Evolutionary conservation across 2,113 vertebrate species (phyloP).

Genomic region (Dicaeum eximium): DNA sequence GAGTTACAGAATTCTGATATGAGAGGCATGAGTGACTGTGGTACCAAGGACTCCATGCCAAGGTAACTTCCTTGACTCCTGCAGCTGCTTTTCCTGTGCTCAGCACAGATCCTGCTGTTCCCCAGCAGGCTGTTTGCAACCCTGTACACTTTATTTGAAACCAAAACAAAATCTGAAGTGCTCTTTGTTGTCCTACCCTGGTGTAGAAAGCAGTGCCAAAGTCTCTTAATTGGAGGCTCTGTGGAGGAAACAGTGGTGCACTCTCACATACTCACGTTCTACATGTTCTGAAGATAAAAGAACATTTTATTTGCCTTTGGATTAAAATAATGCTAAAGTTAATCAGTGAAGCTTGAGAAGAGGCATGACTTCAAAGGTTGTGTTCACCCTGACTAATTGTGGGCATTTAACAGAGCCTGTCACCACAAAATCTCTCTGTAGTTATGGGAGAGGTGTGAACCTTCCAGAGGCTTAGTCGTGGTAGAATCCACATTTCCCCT

Average conservation of each 20-base stretch:
- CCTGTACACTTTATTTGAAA: conserved; percentile 2
- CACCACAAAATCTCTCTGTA: background rate
- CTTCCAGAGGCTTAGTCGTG: background rate
- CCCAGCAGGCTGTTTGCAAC: conserved; percentile 2
- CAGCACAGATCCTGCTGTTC: conserved; percentile 42
- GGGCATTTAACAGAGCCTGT: background rate
- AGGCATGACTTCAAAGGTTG: background rate
- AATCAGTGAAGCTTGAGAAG: conserved; percentile 9
- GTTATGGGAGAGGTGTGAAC: background rate
- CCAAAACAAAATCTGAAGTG: conserved; percentile 43
- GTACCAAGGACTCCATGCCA: conserved; percentile 16
- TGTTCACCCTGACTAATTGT: background rate
- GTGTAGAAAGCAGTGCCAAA: conserved; percentile 5
- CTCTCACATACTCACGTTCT: background rate
- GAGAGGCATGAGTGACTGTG: background rate
- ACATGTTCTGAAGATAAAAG: background rate
- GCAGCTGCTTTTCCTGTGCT: conserved; percentile 52
- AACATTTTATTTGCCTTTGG: conserved; percentile 26
- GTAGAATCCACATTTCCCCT: background rate
- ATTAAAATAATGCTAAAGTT: conserved; percentile 23
- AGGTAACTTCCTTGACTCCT: conserved; percentile 44
- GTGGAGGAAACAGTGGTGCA: background rate
- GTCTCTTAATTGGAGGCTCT: conserved; percentile 32
- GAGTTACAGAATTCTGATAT: background rate
- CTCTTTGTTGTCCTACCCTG: background rate